Percentiles rank a stretch among this genome's conserved stretches.
Conservation (phyloP, 2,888 invertebrate species). For the Corythucha ciliata region DNA sequence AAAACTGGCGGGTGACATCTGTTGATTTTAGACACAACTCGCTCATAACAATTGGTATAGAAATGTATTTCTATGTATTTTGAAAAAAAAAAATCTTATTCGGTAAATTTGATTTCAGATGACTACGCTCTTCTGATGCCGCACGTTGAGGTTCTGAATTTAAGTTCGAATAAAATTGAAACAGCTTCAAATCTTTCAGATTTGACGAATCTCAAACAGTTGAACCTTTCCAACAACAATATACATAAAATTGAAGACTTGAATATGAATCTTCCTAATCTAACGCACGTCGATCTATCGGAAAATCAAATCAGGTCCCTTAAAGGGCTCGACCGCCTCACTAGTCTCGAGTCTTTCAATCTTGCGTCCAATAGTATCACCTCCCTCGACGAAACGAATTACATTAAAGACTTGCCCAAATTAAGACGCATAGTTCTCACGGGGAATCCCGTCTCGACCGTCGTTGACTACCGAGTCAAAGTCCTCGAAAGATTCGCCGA, state of each 20-base stretch:
- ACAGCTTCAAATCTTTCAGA: slow-evolving; percentile 67
- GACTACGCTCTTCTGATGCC: slow-evolving; percentile 68
- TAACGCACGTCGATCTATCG: slow-evolving; percentile 73
- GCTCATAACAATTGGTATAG: slow-evolving; percentile 69
- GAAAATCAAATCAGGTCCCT: slow-evolving; percentile 70
- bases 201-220: slow-evolving; percentile 62
- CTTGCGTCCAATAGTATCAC: slow-evolving; percentile 75
- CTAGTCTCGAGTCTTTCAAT: slow-evolving; percentile 76
- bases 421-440: slow-evolving; percentile 77
- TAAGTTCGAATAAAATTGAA: slow-evolving; percentile 69
- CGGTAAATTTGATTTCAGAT: slow-evolving; percentile 65
- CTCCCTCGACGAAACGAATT: slow-evolving; percentile 68
- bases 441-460: slow-evolving; percentile 80
- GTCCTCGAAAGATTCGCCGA: slow-evolving; percentile 79
- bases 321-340: slow-evolving; percentile 67
- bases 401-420: slow-evolving; percentile 72
- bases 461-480: slow-evolving; percentile 81
- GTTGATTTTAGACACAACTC: slow-evolving; percentile 70
- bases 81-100: slow-evolving; percentile 2
- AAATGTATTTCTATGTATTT: background rate
- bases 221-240: slow-evolving; percentile 73
- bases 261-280: slow-evolving; percentile 78
- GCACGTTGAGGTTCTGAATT: slow-evolving; percentile 56
- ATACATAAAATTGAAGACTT: slow-evolving; percentile 63
- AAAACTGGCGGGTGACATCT: slow-evolving; percentile 46